Evolutionary conservation across 2,888 invertebrate species (phyloP), one percentile per base, ranked within the genome.

Genomic region (Exephanes ischioxanthus): DNA sequence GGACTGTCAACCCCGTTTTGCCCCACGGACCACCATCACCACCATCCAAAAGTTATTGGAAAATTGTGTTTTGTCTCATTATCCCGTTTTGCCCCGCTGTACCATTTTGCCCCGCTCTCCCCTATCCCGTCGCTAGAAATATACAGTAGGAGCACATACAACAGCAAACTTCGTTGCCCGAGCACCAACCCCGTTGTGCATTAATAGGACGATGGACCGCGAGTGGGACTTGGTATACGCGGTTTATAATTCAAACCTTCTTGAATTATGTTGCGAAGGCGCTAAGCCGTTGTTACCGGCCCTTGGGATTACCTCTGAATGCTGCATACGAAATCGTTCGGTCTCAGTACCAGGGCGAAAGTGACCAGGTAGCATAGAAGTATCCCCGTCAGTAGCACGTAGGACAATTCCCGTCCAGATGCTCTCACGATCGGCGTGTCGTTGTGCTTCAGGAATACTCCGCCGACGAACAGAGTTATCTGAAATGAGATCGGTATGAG

Each of bases 361-460:
- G 99, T 99, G 87, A 98, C 97, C 83, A 97, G 96, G 94, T 98
- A 99, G 94, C 98, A 98, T 95, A 98, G 97, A 88, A 98, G 95
- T 89, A 98, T 97, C 3, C 98, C 98, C 55, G 96, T 97, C 87
- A 99, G 96, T 61, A 99, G 96, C 55, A 99, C 97, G 94, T 98
- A 99, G 86, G 97, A 97, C 80, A 98, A 95, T 94, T 98, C 98
- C 66, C 98, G 95, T 53, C 99, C 99, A 19, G 98, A 98, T 53
- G 99, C 99, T 88, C 99, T 96, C n/a, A 99, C 99, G 72, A 99
- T 98, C 0, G 99, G 99, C 0, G 99, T 99, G 89, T 98, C 97
- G 94, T 99, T 98, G 95, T 98, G 97, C 22, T 96, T 96, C 75
- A 97, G 94, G 95, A 98, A 98, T 26, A 98, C 97, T 7, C 96